Evolutionary conservation across 2,797 vertebrate genomes (phyloP), one percentile per base, ranked within the genome.

Genomic region (Sebastes melanostomus): DNA sequence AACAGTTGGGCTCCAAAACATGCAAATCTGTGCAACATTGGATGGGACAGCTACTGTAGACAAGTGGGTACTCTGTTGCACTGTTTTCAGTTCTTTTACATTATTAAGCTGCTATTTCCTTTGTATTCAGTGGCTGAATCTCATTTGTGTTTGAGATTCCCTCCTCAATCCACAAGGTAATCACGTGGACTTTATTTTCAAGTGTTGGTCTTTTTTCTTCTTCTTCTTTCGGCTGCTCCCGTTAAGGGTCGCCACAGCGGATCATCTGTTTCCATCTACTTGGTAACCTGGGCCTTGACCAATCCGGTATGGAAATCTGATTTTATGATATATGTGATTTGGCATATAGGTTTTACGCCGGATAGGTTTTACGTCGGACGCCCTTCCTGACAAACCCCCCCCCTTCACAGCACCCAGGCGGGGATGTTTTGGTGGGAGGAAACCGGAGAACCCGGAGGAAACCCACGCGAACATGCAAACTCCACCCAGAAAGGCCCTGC

Each of bases 1-100:
- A 85, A 22, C 66, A 60, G 80, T 84, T 69, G 56, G 42, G 68
- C 83, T 78, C 74, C 66, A 80, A 81, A 82, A 86, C 62, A 88
- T 78, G 34, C 73, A 90, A 85, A 86, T 90, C 66, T 84, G 75
- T 81, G 67, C 75, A 66, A 73, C 11, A 55, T 50, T 50, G 46
- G 38, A 77, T 42, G 68, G 63, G 34, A 22, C 24, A 42, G 50
- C 56, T 42, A 27, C 66, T 50, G 46, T 2, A 52, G 60, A 72
- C 63, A 68, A 74, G 62, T 52, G 61, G 27, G 10, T 25, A 5
- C 25, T 75, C 6, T 56, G 22, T 3, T 58, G 30, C 55, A 30
- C 30, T 77, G 24, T 25, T 80, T 73, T 42, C 50, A 54, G 24
- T 55, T 72, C 38, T 30, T 72, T 36, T 14, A 67, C 9, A 38